These are phyloP conservation scores for Spodoptera litura DNA, from an alignment of 1,140 invertebrate species.

Conservation along the genomic window DNA sequence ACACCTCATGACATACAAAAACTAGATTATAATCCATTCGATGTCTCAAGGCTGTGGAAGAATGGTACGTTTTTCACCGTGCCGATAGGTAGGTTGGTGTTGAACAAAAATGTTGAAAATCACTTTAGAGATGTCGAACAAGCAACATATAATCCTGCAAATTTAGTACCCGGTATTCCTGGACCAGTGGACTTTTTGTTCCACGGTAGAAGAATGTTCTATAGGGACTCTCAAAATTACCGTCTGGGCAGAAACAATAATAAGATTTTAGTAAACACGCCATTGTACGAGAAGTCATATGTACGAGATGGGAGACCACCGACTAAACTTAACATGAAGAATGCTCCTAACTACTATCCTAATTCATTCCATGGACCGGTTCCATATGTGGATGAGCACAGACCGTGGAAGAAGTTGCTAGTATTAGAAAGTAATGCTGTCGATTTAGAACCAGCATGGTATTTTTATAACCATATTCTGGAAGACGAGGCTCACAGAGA, in stretches of 20 bases:
- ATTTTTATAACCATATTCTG: conserved; percentile 93
- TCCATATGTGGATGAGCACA: conserved; percentile 78
- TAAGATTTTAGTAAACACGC: conserved; percentile 95
- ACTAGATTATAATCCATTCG: conserved; percentile 88
- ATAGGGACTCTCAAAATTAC: conserved; percentile 94
- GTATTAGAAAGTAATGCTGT: conserved; percentile 63
- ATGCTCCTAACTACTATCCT: conserved; percentile 96
- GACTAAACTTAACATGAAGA: conserved; percentile 88
- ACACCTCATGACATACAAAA: conserved; percentile 83
- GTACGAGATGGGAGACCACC: conserved; percentile 93
- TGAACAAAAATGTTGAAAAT: conserved; percentile 93
- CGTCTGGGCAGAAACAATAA: conserved; percentile 94
- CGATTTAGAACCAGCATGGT: conserved; percentile 90
- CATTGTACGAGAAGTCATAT: conserved; percentile 91
- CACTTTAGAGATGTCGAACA: conserved; percentile 95
- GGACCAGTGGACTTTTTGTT: conserved; percentile 94
- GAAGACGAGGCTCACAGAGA: conserved; percentile 87
- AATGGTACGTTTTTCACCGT: conserved; percentile 93
- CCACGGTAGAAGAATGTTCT: conserved; percentile 93
- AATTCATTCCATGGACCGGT: conserved; percentile 95
- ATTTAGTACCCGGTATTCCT: conserved; percentile 94
- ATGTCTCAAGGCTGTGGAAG: conserved; percentile 92
- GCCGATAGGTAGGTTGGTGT: conserved; percentile 92
- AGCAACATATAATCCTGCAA: conserved; percentile 93
- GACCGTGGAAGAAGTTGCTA: conserved; percentile 70